Conservation (phyloP, 2,113 vertebrate genomes). For the Pardalotus punctatus region DNA sequence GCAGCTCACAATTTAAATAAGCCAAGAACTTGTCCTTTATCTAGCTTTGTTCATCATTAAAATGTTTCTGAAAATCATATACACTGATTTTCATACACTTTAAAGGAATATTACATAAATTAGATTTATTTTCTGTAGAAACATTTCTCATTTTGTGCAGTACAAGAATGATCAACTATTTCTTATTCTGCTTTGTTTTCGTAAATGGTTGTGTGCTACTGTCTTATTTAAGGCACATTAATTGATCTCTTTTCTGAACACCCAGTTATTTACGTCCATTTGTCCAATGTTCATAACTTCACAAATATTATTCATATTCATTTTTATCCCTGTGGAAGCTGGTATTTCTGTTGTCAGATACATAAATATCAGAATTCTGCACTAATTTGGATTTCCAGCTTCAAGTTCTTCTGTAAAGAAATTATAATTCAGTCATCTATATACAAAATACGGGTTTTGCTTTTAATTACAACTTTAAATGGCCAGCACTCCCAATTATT, state of each 20-base stretch:
- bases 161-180: background rate
- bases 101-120: background rate
- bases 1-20: background rate
- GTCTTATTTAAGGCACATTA: background rate
- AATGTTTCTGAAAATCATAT: background rate
- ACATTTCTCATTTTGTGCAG: background rate
- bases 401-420: background rate
- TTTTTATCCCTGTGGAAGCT: background rate
- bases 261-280: background rate
- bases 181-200: background rate
- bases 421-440: background rate
- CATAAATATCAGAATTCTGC: background rate
- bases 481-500: background rate
- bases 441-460: background rate
- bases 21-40: background rate
- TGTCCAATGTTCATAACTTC: background rate
- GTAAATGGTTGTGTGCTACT: background rate
- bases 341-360: background rate
- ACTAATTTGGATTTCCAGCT: background rate
- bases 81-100: background rate
- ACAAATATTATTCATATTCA: background rate
- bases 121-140: background rate
- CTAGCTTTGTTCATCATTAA: background rate
- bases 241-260: background rate
- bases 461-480: background rate